phyloP scores from a whole-genome alignment of 2,113 vertebrate species.

The Onychostoma macrolepis region DNA sequence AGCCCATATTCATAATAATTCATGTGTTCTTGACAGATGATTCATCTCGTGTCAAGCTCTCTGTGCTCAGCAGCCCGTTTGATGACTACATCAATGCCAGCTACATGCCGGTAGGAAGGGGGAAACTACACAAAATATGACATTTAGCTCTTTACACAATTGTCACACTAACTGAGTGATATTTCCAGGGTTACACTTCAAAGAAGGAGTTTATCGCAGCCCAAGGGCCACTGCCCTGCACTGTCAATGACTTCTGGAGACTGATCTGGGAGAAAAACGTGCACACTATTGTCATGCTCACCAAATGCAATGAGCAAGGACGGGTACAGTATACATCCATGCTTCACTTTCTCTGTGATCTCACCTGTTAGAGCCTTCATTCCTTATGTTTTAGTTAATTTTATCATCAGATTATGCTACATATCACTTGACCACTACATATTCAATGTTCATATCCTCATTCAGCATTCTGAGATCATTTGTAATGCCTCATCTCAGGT shows the following conservation, averaged over 20 bases:
- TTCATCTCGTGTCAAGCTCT: constrained; percentile 90
- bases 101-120: constrained; percentile 87
- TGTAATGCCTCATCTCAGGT: neutral
- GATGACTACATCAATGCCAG: constrained; percentile 96
- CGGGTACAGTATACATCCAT: constrained; percentile 73
- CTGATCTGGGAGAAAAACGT: constrained; percentile 96
- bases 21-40: constrained; percentile 79
- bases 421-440: neutral
- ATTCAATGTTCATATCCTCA: neutral
- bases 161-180: neutral
- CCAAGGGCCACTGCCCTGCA: constrained; percentile 90
- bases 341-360: constrained; percentile 33
- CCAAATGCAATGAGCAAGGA: constrained; percentile 92
- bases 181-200: constrained; percentile 86
- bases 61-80: constrained; percentile 71
- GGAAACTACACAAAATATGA: neutral
- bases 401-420: neutral
- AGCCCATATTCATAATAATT: neutral
- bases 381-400: neutral
- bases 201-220: constrained; percentile 93
- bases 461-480: neutral
- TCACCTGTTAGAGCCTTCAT: neutral
- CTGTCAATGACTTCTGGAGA: constrained; percentile 92
- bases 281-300: constrained; percentile 91
- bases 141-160: neutral